Evolutionary conservation across 53 echinoderm and acorn worm species (phyloP).

Genomic region (Crossaster papposus): DNA sequence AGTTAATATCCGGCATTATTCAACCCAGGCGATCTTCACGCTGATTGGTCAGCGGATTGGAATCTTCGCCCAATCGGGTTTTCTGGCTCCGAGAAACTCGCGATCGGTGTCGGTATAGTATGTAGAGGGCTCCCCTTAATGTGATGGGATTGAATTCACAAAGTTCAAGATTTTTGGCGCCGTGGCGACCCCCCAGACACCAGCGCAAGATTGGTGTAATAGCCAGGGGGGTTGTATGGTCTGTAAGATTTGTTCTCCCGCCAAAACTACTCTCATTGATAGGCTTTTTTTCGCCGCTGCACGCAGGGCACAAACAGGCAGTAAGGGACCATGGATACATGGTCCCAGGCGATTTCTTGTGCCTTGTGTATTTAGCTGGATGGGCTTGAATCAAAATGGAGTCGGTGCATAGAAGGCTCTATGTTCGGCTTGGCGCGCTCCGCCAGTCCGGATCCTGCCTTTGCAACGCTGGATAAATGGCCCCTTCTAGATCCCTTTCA

Average conservation of each 20-base stretch:
- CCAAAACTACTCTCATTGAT: neutral
- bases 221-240: constrained; percentile 7
- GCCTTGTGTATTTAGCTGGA: constrained; percentile 83
- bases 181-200: neutral
- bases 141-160: neutral
- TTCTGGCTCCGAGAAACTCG: neutral
- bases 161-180: constrained; percentile 6
- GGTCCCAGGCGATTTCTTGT: constrained; percentile 72
- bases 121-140: neutral
- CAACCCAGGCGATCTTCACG: neutral
- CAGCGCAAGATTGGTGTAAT: constrained; percentile 29
- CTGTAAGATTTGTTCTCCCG: neutral
- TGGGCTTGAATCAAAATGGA: constrained; percentile 52
- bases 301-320: constrained; percentile 54
- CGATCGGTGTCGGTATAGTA: neutral
- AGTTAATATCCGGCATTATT: constrained; percentile 21
- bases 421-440: constrained; percentile 33
- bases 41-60: constrained; percentile 1
- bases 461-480: constrained; percentile 70
- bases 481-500: constrained; percentile 79
- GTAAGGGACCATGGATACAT: constrained; percentile 62
- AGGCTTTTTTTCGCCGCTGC: constrained; percentile 27
- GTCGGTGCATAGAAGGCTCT: constrained; percentile 39
- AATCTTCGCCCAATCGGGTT: neutral
- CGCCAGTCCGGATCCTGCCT: constrained; percentile 51